Conservation (phyloP, 2,797 vertebrate species). For the Rousettus madagascariensis region DNA sequence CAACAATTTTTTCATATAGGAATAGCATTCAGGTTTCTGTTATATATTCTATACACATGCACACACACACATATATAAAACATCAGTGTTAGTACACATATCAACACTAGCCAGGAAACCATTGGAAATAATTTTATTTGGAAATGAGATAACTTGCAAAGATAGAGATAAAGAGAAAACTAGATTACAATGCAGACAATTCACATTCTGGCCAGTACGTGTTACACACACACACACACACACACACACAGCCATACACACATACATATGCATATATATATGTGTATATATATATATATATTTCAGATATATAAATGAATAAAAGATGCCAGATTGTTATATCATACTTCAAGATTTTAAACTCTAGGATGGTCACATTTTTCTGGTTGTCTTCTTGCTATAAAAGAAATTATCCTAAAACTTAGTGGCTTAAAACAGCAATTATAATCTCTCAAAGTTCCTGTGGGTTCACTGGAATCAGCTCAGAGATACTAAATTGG, state of each 20-base stretch:
- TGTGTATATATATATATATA: too few species aligned
- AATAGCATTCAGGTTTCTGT: neutral
- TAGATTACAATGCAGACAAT: neutral
- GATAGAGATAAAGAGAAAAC: neutral
- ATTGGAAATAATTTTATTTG: neutral
- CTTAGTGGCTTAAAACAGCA: neutral
- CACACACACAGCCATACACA: too few species aligned
- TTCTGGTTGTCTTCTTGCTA: neutral
- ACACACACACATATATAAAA: neutral
- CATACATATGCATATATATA: too few species aligned
- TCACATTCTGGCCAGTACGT: neutral
- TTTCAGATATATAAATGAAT: neutral
- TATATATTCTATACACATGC: neutral
- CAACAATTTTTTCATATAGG: neutral
- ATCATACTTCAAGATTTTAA: neutral
- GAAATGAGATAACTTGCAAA: neutral
- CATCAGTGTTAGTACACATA: neutral
- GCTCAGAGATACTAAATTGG: neutral
- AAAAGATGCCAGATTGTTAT: neutral
- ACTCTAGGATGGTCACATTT: neutral
- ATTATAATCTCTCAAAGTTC: neutral
- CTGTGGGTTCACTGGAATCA: neutral
- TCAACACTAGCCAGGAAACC: neutral
- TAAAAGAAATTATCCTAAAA: neutral
- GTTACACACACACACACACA: neutral